Percentiles rank a stretch among this genome's conserved stretches.
These are phyloP conservation scores for Sinocyclocheilus anophthalmus DNA, from an alignment of 2,113 vertebrate genomes.

Conservation along the genomic window DNA sequence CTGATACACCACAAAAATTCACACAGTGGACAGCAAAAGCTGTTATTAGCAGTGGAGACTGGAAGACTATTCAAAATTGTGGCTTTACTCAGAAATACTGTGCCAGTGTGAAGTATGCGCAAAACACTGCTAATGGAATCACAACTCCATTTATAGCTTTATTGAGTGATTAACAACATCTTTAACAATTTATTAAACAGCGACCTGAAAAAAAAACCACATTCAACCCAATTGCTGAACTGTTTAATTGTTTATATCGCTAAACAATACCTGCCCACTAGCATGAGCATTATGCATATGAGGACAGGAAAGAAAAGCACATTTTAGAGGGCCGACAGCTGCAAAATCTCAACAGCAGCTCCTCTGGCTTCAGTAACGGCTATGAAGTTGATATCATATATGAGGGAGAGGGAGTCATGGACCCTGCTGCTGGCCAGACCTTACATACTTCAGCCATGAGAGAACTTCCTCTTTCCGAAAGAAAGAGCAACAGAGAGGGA, in stretches of 20 bases:
- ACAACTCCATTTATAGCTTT: slow-evolving; percentile 13
- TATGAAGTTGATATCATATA: slow-evolving; percentile 38
- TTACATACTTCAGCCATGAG: slow-evolving; percentile 66
- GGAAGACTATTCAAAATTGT: slow-evolving; percentile 60
- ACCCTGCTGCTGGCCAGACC: slow-evolving; percentile 53
- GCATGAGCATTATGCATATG: background rate
- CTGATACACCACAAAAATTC: slow-evolving; percentile 51
- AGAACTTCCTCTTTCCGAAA: slow-evolving; percentile 61
- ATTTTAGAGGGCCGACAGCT: background rate
- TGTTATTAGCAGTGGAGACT: slow-evolving; percentile 67
- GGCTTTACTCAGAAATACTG: slow-evolving; percentile 21
- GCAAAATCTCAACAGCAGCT: slow-evolving; percentile 27
- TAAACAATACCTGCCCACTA: slow-evolving; percentile 25
- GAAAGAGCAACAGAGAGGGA: slow-evolving; percentile 14
- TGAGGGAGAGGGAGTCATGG: slow-evolving; percentile 4
- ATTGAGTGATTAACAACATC: background rate
- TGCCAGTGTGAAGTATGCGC: background rate
- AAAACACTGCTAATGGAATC: slow-evolving; percentile 19
- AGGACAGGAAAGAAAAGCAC: slow-evolving; percentile 14
- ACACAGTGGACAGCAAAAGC: slow-evolving; percentile 61
- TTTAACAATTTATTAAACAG: background rate
- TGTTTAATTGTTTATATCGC: background rate
- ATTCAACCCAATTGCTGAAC: background rate
- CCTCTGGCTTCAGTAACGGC: background rate
- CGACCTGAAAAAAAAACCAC: background rate